Base-by-base conservation (phyloP, 2,797 vertebrate genomes). In the Tamandua tetradactyla region DNA sequence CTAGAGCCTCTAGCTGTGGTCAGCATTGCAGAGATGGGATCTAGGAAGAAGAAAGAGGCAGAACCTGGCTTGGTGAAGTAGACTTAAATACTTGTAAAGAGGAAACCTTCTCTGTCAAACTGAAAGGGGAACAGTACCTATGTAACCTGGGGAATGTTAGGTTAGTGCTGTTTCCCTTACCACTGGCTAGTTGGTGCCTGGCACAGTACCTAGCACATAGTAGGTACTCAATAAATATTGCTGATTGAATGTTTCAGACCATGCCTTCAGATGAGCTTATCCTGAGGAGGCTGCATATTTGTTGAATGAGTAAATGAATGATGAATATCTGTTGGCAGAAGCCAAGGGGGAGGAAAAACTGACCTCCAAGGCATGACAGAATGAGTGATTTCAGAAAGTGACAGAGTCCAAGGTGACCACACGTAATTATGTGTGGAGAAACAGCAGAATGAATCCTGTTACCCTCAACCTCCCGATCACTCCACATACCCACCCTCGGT, bases 251-350 rank as follows among this genome's bases (percentile, higher is more conserved):
- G 49, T n/a, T 61, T 85, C 76, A 47, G 74, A 88, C n/a, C 22
- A n/a, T 10, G 55, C 42, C 81, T 30, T 57, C 37, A 55, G 40
- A 47, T 35, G n/a, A 30, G 17, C 30, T 61, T 71, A 66, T 64
- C 30, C 25, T 25, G 66, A 52, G 44, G 62, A 95, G 74, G 71
- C 81, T 57, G 81, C n/a, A 8, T 59, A 79, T 83, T 80, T 93
- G 91, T 1, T 81, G 74, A 95, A 90, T 78, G 78, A 89, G 27
- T 84, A 30, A 89, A n/a, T 42, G 87, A 93, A 87, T 62, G 89
- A 37, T 17, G 35, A 59, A 25, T 17, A 14, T 86, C 35, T 37
- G 37, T 23, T 42, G 90, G 87, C 87, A 95, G 81, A 86, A 89
- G 61, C 66, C 47, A 12, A 87, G 57, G 35, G n/a, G 83, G 40